These are phyloP conservation scores for Coccyzus lansbergi DNA, from an alignment of 2,797 vertebrate species.

Conservation along the genomic window DNA sequence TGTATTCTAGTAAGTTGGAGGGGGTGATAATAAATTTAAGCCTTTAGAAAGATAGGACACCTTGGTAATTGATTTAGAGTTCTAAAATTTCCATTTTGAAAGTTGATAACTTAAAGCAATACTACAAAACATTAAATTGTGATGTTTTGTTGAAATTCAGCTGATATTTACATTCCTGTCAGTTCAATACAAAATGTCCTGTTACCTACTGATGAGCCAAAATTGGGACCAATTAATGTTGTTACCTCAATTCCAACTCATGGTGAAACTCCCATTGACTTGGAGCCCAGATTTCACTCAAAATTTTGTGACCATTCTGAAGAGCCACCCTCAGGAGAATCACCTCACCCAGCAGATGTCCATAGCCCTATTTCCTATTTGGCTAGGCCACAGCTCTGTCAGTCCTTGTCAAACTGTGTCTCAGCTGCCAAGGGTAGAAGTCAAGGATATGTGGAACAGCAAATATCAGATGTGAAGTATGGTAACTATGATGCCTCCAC, in stretches of 20 bases:
- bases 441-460: background rate
- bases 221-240: background rate
- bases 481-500: background rate
- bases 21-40: background rate
- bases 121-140: background rate
- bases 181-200: background rate
- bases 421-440: conserved; percentile 12
- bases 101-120: background rate
- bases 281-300: background rate
- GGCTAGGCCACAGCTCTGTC: background rate
- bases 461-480: background rate
- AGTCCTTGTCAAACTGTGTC: background rate
- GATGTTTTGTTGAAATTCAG: background rate
- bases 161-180: background rate
- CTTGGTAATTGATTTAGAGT: background rate
- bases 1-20: background rate
- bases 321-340: background rate
- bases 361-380: background rate
- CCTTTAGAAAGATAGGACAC: background rate
- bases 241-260: background rate
- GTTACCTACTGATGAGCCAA: background rate
- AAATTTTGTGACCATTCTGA: background rate
- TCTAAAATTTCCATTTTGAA: background rate
- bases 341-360: background rate
- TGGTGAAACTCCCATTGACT: background rate